phyloP scores from a whole-genome alignment of 2,797 vertebrate genomes.

The Scyliorhinus canicula region DNA sequence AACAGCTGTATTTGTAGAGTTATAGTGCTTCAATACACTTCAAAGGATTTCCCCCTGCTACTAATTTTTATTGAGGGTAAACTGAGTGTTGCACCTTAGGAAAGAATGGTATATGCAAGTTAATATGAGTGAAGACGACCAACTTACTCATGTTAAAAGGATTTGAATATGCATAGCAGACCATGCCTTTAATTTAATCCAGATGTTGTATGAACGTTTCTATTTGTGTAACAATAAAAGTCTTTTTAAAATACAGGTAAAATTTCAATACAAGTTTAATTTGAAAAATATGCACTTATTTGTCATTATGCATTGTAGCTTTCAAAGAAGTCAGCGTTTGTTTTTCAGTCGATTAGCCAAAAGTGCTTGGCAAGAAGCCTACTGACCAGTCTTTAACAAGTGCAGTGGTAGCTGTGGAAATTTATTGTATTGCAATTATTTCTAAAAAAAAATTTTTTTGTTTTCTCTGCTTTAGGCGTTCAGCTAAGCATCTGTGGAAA shows the following conservation, averaged over 20 bases:
- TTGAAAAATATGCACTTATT: not conserved
- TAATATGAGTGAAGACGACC: not conserved
- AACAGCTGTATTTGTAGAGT: not conserved
- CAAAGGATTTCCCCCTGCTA: not conserved
- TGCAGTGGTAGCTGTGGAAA: conserved; percentile 33
- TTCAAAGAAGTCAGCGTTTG: not conserved
- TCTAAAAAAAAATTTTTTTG: conserved; percentile 43
- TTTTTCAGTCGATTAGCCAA: not conserved
- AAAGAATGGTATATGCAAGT: not conserved
- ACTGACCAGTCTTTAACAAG: not conserved
- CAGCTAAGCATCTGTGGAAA: conserved; percentile 83
- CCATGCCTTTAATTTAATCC: not conserved
- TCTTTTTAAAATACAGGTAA: not conserved
- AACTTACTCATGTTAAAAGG: not conserved
- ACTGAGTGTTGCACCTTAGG: not conserved
- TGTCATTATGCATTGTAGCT: not conserved
- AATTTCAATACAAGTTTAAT: not conserved
- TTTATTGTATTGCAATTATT: conserved; percentile 33
- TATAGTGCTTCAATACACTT: not conserved
- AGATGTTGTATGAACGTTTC: not conserved
- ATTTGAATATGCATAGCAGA: not conserved
- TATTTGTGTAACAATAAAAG: not conserved
- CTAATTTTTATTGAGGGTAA: not conserved
- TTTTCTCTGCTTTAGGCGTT: conserved; percentile 76
- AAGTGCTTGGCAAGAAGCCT: not conserved